Conservation (phyloP, 1,140 invertebrate species). For the Kradibia gibbosae region DNA sequence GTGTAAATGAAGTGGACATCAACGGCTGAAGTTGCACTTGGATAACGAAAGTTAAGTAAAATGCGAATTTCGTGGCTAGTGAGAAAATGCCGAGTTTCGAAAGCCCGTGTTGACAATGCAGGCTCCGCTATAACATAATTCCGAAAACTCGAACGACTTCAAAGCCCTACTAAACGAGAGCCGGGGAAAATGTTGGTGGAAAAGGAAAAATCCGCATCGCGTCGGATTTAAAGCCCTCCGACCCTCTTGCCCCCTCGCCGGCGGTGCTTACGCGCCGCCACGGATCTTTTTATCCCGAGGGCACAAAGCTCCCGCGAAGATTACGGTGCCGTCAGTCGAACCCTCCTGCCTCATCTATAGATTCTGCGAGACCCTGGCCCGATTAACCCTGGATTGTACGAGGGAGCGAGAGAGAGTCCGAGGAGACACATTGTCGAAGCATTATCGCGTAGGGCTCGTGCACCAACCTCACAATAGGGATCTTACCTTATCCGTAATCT, state of each 20-base stretch:
- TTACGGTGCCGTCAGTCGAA: constrained; percentile 61
- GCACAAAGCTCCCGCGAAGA: constrained; percentile 70
- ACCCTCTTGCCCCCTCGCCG: constrained; percentile 42
- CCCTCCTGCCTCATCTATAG: constrained; percentile 10
- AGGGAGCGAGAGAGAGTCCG: neutral
- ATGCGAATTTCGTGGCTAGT: no score
- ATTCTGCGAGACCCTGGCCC: neutral
- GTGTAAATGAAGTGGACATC: no score
- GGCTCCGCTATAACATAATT: no score
- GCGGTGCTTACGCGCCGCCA: constrained; percentile 60
- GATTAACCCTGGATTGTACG: constrained; percentile 4
- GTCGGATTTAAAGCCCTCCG: constrained; percentile 63
- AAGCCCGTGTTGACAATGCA: no score
- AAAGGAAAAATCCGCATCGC: constrained; percentile 37
- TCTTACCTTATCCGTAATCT: neutral
- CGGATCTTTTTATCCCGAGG: constrained; percentile 67
- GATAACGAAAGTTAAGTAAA: no score
- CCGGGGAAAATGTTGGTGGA: constrained; percentile 2
- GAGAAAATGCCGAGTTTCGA: no score
- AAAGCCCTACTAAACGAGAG: constrained; percentile 29
- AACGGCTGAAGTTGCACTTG: no score
- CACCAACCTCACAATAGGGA: neutral
- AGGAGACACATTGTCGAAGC: neutral
- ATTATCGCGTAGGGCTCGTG: neutral
- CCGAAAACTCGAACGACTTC: constrained; percentile 4